Base-by-base conservation (phyloP, 2,797 vertebrate genomes). In the Chelidonichthys spinosus region DNA sequence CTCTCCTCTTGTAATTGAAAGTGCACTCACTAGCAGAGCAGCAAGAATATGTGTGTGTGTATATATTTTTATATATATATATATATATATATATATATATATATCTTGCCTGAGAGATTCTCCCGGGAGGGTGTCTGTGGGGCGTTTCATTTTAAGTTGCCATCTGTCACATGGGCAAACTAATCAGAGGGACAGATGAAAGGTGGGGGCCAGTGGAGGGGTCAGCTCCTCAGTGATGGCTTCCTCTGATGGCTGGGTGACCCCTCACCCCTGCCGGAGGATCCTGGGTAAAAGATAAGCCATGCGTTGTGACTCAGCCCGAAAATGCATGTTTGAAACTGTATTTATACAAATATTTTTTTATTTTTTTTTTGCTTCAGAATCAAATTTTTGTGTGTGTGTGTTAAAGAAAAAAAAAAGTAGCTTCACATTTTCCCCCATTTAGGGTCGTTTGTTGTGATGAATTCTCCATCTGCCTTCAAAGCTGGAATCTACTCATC, bases 161-260 rank as follows among this genome's bases (percentile, higher is more conserved):
- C 85, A 82, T 90, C 88, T 90, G 90, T 92, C 92, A 93, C 88
- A 90, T 85, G 79, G 68, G 85, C 86, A 89, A 89, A 92, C 87
- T 92, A 93, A 94, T 94, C 93, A 89, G 87, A 92, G 81, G 88
- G 91, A 93, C 91, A 92, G 91, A 94, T 92, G 91, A 93, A 94
- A 92, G 90, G 90, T 92, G 83, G 76, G 88, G 87, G 88, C 65
- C 77, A 71, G 84, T 63, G 75, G 85, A 86, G 81, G 83, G 92
- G 92, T 92, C 90, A 91, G 84, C 73, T 85, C 74, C 84, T 91
- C 89, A 84, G 82, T 86, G 88, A 92, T 91, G 79, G 88, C 86
- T 90, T 89, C 91, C 84, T 91, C 86, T 94, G 92, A 92, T 91
- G 90, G 87, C 85, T 90, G 81, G 59, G 63, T 91, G 85, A 90